A percentile compares a stretch with the other conserved stretches of the same genome.
Evolutionary conservation across 2,797 vertebrate genomes (phyloP).

Genomic region (Sparus aurata): DNA sequence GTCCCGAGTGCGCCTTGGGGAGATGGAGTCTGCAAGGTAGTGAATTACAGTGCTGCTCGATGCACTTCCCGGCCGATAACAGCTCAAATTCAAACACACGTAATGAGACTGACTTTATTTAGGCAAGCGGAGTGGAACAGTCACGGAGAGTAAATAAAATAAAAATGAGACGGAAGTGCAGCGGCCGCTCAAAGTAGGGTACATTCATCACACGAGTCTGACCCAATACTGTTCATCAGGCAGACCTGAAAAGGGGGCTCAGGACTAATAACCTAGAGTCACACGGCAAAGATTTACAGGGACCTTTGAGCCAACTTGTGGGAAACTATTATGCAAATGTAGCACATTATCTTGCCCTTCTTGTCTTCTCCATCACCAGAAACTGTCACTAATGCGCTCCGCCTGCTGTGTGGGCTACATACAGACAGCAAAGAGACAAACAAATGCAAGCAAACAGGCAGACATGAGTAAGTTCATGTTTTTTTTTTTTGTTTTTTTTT

Average conservation of each 20-base stretch:
- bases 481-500: constrained; percentile 31
- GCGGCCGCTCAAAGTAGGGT: constrained; percentile 58
- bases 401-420: constrained; percentile 61
- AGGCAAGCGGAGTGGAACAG: constrained; percentile 40
- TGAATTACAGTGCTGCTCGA: constrained; percentile 45
- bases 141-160: constrained; percentile 55
- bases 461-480: constrained; percentile 56
- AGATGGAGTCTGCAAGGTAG: constrained; percentile 50
- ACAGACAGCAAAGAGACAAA: constrained; percentile 54
- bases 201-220: constrained; percentile 60
- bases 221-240: constrained; percentile 70
- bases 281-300: constrained; percentile 54
- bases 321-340: constrained; percentile 67
- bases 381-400: constrained; percentile 57
- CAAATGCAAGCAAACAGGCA: constrained; percentile 58
- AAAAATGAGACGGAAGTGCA: constrained; percentile 46
- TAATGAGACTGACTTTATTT: constrained; percentile 63
- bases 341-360: constrained; percentile 57
- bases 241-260: constrained; percentile 54
- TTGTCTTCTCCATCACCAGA: constrained; percentile 58
- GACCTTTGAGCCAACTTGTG: constrained; percentile 63
- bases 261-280: constrained; percentile 64
- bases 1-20: constrained; percentile 37
- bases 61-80: constrained; percentile 34
- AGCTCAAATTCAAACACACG: constrained; percentile 37